These are phyloP conservation scores for Nycticebus coucang DNA, from an alignment of 2,113 vertebrate genomes.

Conservation along the genomic window DNA sequence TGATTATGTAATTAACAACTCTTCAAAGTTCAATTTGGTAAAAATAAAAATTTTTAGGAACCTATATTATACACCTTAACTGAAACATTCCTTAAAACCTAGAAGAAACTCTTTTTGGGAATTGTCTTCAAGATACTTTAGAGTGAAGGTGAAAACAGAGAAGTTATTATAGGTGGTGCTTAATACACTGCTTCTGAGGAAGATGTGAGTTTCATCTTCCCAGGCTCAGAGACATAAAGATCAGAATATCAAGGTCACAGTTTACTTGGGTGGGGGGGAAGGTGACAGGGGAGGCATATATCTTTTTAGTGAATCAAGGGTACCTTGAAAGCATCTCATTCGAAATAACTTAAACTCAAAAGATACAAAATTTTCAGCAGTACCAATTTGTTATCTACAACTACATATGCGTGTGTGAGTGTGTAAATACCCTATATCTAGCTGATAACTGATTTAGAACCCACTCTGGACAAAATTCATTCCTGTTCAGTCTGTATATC, in stretches of 20 bases:
- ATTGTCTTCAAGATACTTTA: background rate
- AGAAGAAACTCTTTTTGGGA: background rate
- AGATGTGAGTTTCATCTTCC: background rate
- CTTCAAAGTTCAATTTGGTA: constrained; percentile 1
- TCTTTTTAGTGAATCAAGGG: background rate
- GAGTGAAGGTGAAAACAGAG: background rate
- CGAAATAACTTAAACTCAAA: background rate
- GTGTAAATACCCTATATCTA: background rate
- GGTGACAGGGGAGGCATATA: background rate
- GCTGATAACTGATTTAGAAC: background rate
- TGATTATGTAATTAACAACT: background rate
- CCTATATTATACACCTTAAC: background rate
- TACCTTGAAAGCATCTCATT: background rate
- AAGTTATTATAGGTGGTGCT: background rate
- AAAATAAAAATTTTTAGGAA: background rate
- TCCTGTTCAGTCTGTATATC: no score
- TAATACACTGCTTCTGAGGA: background rate
- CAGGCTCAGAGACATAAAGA: background rate
- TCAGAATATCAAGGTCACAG: background rate
- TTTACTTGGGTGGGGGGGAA: background rate
- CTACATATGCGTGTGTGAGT: background rate
- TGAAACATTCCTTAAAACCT: background rate
- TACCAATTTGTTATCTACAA: background rate
- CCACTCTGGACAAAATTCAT: background rate
- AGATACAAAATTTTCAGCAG: background rate